Percentiles rank a stretch among this genome's conserved stretches.
Evolutionary conservation across 2,113 vertebrate genomes (phyloP).

Genomic region (Gnathonemus longibarbis): DNA sequence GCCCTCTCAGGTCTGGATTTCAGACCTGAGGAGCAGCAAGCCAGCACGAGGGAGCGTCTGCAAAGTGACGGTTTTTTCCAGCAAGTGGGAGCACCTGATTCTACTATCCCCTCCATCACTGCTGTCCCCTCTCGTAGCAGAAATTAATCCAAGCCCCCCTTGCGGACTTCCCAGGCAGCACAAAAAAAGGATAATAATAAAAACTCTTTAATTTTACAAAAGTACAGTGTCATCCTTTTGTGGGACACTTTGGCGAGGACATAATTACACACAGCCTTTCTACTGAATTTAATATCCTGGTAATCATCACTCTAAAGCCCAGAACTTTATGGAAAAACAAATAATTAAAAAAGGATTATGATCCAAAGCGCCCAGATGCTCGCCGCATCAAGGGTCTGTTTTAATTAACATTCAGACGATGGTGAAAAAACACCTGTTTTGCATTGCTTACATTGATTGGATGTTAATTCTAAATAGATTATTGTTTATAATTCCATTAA

Average conservation of each 20-base stretch:
- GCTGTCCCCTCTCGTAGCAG: background rate
- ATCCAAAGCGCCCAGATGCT: conserved; percentile 34
- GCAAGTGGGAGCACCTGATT: background rate
- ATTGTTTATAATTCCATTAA: conserved; percentile 16
- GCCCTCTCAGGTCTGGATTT: background rate
- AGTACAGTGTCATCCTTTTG: conserved; percentile 1
- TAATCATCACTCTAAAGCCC: conserved; percentile 27
- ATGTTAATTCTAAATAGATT: conserved; percentile 19
- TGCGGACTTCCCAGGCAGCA: background rate
- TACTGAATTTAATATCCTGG: conserved; percentile 6
- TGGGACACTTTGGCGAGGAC: background rate
- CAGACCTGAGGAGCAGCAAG: background rate
- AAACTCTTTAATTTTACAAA: background rate
- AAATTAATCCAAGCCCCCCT: background rate
- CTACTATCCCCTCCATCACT: background rate
- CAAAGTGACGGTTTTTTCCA: background rate
- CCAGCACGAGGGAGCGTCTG: background rate
- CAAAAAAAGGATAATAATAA: background rate
- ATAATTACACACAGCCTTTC: background rate
- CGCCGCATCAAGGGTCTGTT: conserved; percentile 13
- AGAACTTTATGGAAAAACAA: conserved; percentile 22
- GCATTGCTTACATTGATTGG: conserved; percentile 9
- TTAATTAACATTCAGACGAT: conserved; percentile 43
- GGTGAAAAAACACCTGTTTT: conserved; percentile 33
- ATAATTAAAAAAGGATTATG: conserved; percentile 41